Percentiles rank a stretch among this genome's conserved stretches.
phyloP scores from a whole-genome alignment of 2,797 vertebrate genomes.

The Emydoidea blandingii region DNA sequence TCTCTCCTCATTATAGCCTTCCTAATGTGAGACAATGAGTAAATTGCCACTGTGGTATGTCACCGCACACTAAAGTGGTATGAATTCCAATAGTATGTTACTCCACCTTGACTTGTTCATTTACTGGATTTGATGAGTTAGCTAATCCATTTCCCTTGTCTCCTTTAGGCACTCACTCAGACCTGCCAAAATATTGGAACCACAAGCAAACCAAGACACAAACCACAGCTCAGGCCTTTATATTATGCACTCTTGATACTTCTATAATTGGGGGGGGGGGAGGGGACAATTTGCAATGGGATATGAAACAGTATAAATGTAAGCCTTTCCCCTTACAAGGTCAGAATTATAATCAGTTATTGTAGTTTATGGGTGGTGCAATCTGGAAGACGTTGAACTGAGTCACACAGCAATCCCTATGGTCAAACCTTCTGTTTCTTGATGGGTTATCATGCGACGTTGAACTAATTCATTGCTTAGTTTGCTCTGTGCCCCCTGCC shows the following conservation, averaged over 20 bases:
- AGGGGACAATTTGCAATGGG: neutral
- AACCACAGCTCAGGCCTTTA: neutral
- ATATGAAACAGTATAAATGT: neutral
- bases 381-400: neutral
- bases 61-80: neutral
- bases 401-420: neutral
- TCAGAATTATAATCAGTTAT: neutral
- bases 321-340: neutral
- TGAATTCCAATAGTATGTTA: neutral
- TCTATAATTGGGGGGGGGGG: neutral
- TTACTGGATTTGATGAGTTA: neutral
- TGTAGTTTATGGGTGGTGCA: neutral
- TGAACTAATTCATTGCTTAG: neutral
- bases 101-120: neutral
- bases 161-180: neutral
- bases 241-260: neutral
- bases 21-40: fast-evolving
- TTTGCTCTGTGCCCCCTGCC: neutral
- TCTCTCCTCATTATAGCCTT: neutral
- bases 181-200: neutral
- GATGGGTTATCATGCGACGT: neutral
- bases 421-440: neutral
- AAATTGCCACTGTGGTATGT: neutral
- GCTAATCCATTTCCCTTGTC: neutral
- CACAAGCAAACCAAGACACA: neutral